A percentile compares a stretch with the other conserved stretches of the same genome.
Evolutionary conservation across 2,113 vertebrate species (phyloP).

Genomic region (Pedionomus torquatus): DNA sequence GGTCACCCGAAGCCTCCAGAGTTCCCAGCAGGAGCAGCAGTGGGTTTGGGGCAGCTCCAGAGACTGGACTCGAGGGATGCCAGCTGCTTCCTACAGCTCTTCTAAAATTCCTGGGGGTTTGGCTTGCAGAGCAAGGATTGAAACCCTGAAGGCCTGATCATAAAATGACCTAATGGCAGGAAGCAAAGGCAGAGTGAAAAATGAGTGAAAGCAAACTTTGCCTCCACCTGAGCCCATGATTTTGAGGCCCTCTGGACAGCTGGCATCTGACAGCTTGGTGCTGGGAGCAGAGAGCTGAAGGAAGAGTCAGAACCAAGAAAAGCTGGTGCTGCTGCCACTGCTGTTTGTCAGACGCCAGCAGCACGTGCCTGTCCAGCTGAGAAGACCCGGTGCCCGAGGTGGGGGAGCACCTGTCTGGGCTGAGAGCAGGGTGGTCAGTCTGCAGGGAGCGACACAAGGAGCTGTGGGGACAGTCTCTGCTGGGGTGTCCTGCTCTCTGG

Average conservation of each 20-base stretch:
- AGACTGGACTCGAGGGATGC: background rate
- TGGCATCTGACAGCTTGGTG: background rate
- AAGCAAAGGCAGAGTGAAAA: background rate
- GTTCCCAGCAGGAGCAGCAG: background rate
- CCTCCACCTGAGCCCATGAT: background rate
- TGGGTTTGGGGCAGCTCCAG: background rate
- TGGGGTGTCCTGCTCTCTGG: background rate
- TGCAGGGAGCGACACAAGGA: background rate
- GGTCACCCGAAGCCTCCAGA: background rate
- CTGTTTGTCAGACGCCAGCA: background rate
- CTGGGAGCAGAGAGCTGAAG: background rate
- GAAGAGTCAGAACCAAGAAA: background rate
- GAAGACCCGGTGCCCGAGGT: rapidly evolving
- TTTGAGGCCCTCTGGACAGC: background rate
- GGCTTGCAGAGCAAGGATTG: background rate
- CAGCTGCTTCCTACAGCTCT: background rate
- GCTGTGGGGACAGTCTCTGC: background rate
- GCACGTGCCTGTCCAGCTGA: rapidly evolving
- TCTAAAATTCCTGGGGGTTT: background rate
- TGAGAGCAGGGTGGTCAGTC: background rate
- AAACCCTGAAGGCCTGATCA: background rate
- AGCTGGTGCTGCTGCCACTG: rapidly evolving
- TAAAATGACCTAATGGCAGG: background rate
- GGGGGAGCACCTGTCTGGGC: background rate
- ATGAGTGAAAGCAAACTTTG: background rate